Base-by-base conservation (phyloP, 1,140 invertebrate species). In the Rhagoletis zephyria region DNA sequence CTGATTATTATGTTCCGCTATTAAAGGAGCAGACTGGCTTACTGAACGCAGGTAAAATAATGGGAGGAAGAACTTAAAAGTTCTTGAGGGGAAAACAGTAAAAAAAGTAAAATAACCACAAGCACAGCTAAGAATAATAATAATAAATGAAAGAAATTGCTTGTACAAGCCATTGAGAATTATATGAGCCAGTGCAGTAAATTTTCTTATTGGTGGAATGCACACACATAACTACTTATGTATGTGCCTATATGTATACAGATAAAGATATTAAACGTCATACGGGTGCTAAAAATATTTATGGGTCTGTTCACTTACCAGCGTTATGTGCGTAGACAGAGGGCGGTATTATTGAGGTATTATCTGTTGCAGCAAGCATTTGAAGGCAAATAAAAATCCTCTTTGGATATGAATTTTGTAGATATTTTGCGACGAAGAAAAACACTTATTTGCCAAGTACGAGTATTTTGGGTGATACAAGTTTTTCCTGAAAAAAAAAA, bases 141-240 rank as follows among this genome's bases (percentile, higher is more conserved):
- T 40, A 74, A 74, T 74, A 74, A 74, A 74, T 48, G 67, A 45
- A 7, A 9, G 40, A 74, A 48, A 74, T 45, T 74, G 67, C 67
- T 74, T 45, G 42, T 45, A 74, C 14, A 74, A 74, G 67, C 45
- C 67, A 74, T 74, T 74, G 40, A 40, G 40, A 74, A 74, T 74
- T 74, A 74, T 74, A 74, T 74, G 67, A 74, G 67, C 67, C 67
- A 16, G 40, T 45, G 40, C 40, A 42, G 67, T 7, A 45, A 16
- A n/a, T 16, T 12, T 45, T 45, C 12, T 74, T 16, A 10, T 48
- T 48, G 12, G 65, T 19, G n/a, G 16, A 64, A 67, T 67, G 65
- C 40, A 67, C n/a, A 67, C 6, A 60, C 6, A 7, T 60, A 1
- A 60, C 10, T 56, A 10, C 10, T 5, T 56, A 56, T 56, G 10